Conservation (phyloP, 2,888 invertebrate genomes). For the Lepeophtheirus nordmannii region DNA sequence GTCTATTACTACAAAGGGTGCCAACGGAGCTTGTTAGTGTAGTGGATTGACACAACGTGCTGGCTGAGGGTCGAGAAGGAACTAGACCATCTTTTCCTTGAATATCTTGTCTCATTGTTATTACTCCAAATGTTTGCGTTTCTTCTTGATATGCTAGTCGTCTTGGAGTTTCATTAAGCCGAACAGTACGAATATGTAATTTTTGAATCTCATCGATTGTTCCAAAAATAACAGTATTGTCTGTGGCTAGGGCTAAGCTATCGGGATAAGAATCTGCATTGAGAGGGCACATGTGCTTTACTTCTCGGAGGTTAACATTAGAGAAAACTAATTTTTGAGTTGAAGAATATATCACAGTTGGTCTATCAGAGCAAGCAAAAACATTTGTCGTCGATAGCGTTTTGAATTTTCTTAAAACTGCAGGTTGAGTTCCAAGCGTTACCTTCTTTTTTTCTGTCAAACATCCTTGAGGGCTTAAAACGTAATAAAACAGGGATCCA, state of each 20-base stretch:
- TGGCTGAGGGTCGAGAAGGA: constrained; percentile 54
- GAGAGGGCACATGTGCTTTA: constrained; percentile 93
- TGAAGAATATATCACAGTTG: constrained; percentile 97
- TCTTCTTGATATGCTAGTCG: constrained; percentile 87
- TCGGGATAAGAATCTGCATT: constrained; percentile 90
- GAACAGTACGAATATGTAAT: constrained; percentile 85
- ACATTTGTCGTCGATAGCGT: constrained; percentile 84
- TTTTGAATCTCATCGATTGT: constrained; percentile 98
- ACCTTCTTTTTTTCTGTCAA: constrained; percentile 83
- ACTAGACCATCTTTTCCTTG: constrained; percentile 57
- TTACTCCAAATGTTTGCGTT: constrained; percentile 79
- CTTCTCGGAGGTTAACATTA: constrained; percentile 87
- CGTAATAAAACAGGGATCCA: constrained; percentile 93
- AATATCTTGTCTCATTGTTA: constrained; percentile 75
- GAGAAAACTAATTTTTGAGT: constrained; percentile 95
- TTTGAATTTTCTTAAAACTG: constrained; percentile 72
- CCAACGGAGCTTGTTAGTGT: constrained; percentile 43
- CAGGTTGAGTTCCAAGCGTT: constrained; percentile 91
- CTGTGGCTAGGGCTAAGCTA: constrained; percentile 72
- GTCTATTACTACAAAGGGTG: constrained; percentile 34
- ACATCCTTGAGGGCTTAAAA: constrained; percentile 55
- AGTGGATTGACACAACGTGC: constrained; percentile 53
- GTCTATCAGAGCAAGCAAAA: constrained; percentile 95
- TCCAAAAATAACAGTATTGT: constrained; percentile 77
- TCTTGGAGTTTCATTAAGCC: constrained; percentile 80